Percentiles rank a stretch among this genome's conserved stretches.
These are phyloP conservation scores for Turritopsis rubra DNA, from an alignment of 30 jellyfish, hydroid and myxozoan species.

Conservation along the genomic window DNA sequence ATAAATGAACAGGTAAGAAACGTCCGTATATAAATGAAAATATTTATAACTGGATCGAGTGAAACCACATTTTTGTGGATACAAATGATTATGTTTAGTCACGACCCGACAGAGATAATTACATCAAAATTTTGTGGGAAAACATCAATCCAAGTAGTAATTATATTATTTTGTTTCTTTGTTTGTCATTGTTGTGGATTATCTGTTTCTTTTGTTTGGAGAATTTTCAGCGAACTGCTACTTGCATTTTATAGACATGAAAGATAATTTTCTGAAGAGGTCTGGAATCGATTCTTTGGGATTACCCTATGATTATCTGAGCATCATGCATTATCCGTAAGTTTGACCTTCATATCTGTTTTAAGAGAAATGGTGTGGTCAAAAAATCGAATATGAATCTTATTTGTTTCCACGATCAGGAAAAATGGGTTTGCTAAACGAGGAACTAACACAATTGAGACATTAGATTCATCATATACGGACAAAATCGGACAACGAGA, in stretches of 20 bases:
- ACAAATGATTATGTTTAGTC: conserved; percentile 16
- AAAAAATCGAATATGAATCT: background rate
- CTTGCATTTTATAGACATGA: no score
- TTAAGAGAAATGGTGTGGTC: no score
- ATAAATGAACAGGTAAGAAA: no score
- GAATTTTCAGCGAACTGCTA: no score
- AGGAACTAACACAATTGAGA: conserved; percentile 12
- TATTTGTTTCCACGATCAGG: background rate
- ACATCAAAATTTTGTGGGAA: conserved; percentile 4
- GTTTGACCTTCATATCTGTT: background rate
- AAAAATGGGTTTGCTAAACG: conserved; percentile 17
- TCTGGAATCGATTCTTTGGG: conserved; percentile 17
- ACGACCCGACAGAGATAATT: conserved; percentile 20
- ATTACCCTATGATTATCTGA: conserved; percentile 17
- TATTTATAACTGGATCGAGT: no score
- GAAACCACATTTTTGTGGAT: no score
- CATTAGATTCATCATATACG: conserved; percentile 1
- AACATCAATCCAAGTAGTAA: conserved; percentile 17
- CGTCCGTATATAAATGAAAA: no score
- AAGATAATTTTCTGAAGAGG: background rate
- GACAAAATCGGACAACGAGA: conserved; percentile 23
- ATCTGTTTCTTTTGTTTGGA: background rate
- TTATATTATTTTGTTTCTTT: background rate
- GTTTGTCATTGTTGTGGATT: background rate
- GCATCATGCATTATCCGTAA: conserved; percentile 33